phyloP scores from a whole-genome alignment of 2,113 vertebrate species.

The Platichthys flesus region DNA sequence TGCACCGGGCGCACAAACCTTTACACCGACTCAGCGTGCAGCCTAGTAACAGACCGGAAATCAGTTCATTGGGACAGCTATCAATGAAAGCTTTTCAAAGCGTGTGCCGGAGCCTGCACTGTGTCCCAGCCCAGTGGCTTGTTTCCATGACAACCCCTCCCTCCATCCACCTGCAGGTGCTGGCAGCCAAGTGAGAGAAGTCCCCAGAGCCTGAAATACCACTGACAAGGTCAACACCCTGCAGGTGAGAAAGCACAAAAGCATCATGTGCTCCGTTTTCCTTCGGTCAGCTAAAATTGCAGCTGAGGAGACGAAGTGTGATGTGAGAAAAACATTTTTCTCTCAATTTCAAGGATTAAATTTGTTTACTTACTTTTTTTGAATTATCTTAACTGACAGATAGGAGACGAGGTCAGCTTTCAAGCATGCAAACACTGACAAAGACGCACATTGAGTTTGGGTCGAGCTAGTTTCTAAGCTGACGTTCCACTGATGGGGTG shows the following conservation, averaged over 20 bases:
- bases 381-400: too few species aligned
- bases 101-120: slow-evolving; percentile 49
- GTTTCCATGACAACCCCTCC: slow-evolving; percentile 81
- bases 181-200: slow-evolving; percentile 65
- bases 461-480: too few species aligned
- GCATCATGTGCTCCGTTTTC: slow-evolving; percentile 45
- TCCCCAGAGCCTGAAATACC: slow-evolving; percentile 75
- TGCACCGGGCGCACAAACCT: slow-evolving; percentile 21
- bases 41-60: slow-evolving; percentile 56
- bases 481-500: too few species aligned
- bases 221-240: slow-evolving; percentile 79
- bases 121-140: slow-evolving; percentile 66
- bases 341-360: not conserved
- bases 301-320: not conserved
- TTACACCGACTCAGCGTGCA: slow-evolving; percentile 38
- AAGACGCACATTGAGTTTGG: too few species aligned
- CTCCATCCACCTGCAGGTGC: slow-evolving; percentile 70
- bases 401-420: too few species aligned
- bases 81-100: slow-evolving; percentile 75
- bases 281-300: not conserved
- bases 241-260: slow-evolving; percentile 68
- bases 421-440: too few species aligned
- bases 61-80: slow-evolving; percentile 66
- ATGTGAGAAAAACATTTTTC: not conserved
- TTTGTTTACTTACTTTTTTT: not conserved